Evolutionary conservation across 2,888 invertebrate genomes (phyloP).

Genomic region (Belgica antarctica): DNA sequence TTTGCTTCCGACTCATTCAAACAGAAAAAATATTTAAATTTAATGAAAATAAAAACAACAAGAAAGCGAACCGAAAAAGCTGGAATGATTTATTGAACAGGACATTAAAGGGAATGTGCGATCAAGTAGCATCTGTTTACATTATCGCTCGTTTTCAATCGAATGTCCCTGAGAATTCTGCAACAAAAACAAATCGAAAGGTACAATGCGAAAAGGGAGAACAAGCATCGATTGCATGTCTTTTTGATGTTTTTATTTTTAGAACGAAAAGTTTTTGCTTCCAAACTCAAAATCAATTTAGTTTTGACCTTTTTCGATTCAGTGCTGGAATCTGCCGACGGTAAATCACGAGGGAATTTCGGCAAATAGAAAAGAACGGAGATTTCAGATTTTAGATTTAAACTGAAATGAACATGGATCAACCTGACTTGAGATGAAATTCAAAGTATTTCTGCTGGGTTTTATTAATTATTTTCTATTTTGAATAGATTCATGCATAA

Average conservation of each 20-base stretch:
- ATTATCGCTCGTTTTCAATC: background rate
- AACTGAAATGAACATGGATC: too few species aligned
- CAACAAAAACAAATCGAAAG: background rate
- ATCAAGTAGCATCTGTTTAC: slow-evolving; percentile 21
- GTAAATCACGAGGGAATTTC: slow-evolving; percentile 6
- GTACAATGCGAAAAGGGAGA: background rate
- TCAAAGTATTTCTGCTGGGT: too few species aligned
- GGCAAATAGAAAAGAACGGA: too few species aligned
- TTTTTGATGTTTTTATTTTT: slow-evolving; percentile 18
- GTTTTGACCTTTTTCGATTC: slow-evolving; percentile 12
- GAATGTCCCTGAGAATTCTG: background rate
- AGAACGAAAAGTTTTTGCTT: background rate
- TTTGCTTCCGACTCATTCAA: background rate
- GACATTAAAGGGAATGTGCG: slow-evolving; percentile 34
- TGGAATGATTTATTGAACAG: slow-evolving; percentile 26
- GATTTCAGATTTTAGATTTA: too few species aligned
- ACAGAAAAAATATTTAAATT: slow-evolving; percentile 6
- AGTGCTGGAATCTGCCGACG: slow-evolving; percentile 12
- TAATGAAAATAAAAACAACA: too few species aligned
- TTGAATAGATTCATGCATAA: too few species aligned
- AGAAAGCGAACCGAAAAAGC: background rate
- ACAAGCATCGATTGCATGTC: background rate
- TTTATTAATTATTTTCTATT: too few species aligned
- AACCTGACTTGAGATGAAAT: too few species aligned
- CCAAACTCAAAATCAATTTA: background rate